These are phyloP conservation scores for Camponotus fellah DNA, from an alignment of 2,888 invertebrate species.

Conservation along the genomic window DNA sequence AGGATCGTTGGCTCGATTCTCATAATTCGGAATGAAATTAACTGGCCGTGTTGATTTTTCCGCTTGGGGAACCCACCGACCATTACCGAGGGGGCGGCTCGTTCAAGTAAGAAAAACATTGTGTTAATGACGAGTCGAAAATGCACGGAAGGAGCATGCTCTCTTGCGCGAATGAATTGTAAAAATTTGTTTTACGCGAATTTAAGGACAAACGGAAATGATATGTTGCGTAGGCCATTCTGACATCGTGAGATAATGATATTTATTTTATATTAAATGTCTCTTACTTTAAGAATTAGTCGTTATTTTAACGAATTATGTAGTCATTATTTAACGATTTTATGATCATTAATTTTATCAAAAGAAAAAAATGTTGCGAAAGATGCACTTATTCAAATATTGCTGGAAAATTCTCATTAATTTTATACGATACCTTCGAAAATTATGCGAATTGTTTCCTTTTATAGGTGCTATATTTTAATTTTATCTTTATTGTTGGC, in stretches of 20 bases:
- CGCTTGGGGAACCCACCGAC: constrained; percentile 71
- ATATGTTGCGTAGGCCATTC: neutral
- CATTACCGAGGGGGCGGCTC: constrained; percentile 61
- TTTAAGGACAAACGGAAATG: constrained; percentile 26
- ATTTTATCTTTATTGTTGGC: neutral
- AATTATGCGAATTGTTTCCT: neutral
- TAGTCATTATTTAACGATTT: neutral
- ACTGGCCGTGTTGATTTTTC: constrained; percentile 82
- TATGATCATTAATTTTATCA: neutral
- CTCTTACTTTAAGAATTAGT: neutral
- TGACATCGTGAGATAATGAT: neutral
- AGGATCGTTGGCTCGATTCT: constrained; percentile 78
- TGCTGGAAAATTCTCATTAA: neutral
- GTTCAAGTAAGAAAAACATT: constrained; percentile 72
- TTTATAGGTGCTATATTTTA: neutral
- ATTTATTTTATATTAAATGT: neutral
- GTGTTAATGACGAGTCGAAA: constrained; percentile 38
- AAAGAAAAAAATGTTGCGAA: neutral
- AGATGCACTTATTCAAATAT: neutral
- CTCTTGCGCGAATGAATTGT: neutral
- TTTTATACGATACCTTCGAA: neutral
- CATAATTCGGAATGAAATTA: constrained; percentile 83
- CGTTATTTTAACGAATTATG: neutral
- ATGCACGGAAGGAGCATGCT: constrained; percentile 59
- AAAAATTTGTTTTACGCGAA: constrained; percentile 39